A percentile compares a stretch with the other conserved stretches of the same genome.
phyloP scores from a whole-genome alignment of 2,797 vertebrate species.

The Acropternis orthonyx region DNA sequence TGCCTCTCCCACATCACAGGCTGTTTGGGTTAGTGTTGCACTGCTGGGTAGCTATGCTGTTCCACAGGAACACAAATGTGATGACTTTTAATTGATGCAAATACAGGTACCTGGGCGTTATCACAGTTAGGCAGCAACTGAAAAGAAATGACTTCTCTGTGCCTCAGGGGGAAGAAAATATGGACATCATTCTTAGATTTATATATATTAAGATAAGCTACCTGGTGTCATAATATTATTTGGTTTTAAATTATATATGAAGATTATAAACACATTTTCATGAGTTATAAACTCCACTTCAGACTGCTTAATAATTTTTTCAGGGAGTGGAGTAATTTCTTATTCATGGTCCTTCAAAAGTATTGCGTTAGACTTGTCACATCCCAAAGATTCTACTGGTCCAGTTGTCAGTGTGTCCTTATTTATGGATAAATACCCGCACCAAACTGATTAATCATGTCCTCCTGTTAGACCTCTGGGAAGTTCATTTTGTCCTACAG shows the following conservation, averaged over 20 bases:
- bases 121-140: background rate
- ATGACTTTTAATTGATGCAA: background rate
- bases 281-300: background rate
- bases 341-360: background rate
- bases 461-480: background rate
- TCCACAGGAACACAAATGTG: background rate
- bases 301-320: background rate
- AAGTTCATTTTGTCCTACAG: background rate
- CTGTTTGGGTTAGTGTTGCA: background rate
- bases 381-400: background rate
- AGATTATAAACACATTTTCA: background rate
- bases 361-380: background rate
- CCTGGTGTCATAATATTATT: background rate
- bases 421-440: background rate
- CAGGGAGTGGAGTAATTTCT: background rate
- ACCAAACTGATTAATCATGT: background rate
- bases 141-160: background rate
- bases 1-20: background rate
- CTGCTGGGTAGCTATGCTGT: background rate
- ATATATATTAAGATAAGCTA: background rate
- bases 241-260: background rate
- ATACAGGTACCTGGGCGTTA: background rate
- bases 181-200: background rate
- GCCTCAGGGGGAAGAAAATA: background rate
- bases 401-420: background rate